Base-by-base conservation (phyloP, 92 coral and sea anemone species). In the Paragorgia papillata region DNA sequence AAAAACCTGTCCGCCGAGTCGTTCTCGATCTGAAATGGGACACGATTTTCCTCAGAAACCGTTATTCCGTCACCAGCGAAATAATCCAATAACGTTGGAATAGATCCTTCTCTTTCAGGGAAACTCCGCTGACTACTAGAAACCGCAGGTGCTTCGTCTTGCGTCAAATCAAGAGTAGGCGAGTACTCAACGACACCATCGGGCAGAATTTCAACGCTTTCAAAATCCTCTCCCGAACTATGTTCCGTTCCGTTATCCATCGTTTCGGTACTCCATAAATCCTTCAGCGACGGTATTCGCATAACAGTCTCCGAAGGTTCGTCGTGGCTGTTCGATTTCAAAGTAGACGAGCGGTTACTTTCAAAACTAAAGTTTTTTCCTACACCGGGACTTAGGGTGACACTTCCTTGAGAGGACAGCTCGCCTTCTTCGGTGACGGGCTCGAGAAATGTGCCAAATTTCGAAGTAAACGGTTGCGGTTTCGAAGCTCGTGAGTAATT, bases 391-490 rank as follows among this genome's bases (percentile, higher is more conserved):
- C 92, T 91, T 33, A 87, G 75, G 15, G 90, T 82, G 2, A 87
- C 97, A 67, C 97, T 95, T 0, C 99, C 95, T 34, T 88, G 91
- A 0, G 99, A 95, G 0, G 99, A 95, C 8, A 89, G 89, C 62
- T 95, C 99, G 15, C 87, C 80, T 41, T 95, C 99, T 40, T 95
- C 99, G 0, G 89, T 89, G 0, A 95, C 90, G 0, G 99, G 97
- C 43, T 95, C 99, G 1, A 95, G 85, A 46, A 82, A 87, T 54
- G 83, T 69, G 21, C 97, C 97, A 54, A 71, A 71, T n/a, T 71
- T 71, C 20, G 78, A 55, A 71, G 49, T 50, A 55, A 53, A 55
- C 22, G 62, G 30, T 22, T 6, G 12, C 20, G 51, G 15, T 34
- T 55, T 71, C 7, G 28, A 19, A 53, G 40, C 51, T 12, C 63